Percentiles rank a stretch among this genome's conserved stretches.
These are phyloP conservation scores for Zosterops japonicus DNA, from an alignment of 2,113 vertebrate species.

Conservation along the genomic window DNA sequence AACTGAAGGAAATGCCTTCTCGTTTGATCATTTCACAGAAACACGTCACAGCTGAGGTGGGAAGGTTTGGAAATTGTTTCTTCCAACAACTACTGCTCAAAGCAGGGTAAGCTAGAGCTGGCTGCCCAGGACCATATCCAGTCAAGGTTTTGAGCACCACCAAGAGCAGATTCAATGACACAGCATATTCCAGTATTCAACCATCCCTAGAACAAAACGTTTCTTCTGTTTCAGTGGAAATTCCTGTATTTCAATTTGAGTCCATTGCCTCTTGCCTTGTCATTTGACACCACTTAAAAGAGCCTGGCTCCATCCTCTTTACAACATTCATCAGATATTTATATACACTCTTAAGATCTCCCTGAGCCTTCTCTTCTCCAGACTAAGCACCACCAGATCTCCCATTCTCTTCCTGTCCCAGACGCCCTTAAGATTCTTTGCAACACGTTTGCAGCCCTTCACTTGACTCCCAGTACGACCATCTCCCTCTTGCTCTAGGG, in stretches of 20 bases:
- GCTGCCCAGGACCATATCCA: neutral
- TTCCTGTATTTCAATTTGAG: neutral
- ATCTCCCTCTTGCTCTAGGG: rapidly evolving
- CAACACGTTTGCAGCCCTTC: neutral
- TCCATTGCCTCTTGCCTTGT: neutral
- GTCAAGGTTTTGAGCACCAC: neutral
- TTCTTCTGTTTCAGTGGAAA: neutral
- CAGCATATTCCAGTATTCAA: neutral
- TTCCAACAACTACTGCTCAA: neutral
- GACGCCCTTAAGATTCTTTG: neutral
- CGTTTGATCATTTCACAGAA: neutral
- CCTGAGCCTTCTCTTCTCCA: neutral
- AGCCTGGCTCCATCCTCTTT: neutral
- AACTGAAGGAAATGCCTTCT: constrained; percentile 25
- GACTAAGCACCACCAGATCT: neutral
- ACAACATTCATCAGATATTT: neutral
- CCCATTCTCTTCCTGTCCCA: neutral
- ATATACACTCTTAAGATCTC: neutral
- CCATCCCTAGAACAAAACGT: neutral
- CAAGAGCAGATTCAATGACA: neutral
- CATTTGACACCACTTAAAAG: neutral
- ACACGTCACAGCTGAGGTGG: neutral
- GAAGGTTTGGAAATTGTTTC: neutral
- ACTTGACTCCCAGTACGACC: rapidly evolving
- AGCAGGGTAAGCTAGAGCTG: neutral